Percentiles rank a stretch among this genome's conserved stretches.
These are phyloP conservation scores for Polypterus bichir DNA, from an alignment of 2,113 vertebrate genomes.

Conservation along the genomic window DNA sequence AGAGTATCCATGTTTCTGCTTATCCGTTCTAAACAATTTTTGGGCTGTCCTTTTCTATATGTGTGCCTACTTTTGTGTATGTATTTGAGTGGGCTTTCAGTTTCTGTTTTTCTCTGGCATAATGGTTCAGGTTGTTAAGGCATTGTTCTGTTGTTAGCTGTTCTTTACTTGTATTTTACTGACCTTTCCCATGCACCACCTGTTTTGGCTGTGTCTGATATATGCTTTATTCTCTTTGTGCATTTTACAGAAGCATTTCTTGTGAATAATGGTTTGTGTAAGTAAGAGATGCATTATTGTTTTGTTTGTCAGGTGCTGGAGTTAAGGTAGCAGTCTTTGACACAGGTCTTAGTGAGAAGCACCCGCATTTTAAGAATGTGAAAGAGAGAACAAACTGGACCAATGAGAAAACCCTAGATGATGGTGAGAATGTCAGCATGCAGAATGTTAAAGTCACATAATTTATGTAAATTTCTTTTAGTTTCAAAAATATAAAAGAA, in stretches of 20 bases:
- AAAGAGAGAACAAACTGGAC: conserved; percentile 98
- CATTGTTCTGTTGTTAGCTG: no score
- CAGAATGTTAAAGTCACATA: no score
- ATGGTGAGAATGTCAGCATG: conserved; percentile 50
- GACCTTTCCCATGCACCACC: not conserved
- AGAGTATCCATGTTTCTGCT: no score
- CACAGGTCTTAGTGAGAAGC: conserved; percentile 91
- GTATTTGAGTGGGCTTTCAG: no score
- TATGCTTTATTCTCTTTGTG: not conserved
- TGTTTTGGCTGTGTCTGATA: not conserved
- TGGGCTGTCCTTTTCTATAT: no score
- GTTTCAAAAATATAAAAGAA: no score
- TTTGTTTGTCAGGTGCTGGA: conserved; percentile 58
- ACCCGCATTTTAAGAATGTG: conserved; percentile 96
- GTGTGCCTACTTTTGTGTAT: no score
- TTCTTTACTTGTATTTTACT: not conserved
- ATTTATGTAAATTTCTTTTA: no score
- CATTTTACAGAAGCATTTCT: not conserved
- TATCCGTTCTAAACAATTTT: no score
- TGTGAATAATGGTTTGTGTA: not conserved
- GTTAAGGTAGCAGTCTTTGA: conserved; percentile 96
- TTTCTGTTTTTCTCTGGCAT: no score
- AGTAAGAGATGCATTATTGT: not conserved
- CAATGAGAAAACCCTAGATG: conserved; percentile 93
- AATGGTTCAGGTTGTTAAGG: no score